These are phyloP conservation scores for Takifugu flavidus DNA, from an alignment of 2,113 vertebrate species.

Conservation along the genomic window DNA sequence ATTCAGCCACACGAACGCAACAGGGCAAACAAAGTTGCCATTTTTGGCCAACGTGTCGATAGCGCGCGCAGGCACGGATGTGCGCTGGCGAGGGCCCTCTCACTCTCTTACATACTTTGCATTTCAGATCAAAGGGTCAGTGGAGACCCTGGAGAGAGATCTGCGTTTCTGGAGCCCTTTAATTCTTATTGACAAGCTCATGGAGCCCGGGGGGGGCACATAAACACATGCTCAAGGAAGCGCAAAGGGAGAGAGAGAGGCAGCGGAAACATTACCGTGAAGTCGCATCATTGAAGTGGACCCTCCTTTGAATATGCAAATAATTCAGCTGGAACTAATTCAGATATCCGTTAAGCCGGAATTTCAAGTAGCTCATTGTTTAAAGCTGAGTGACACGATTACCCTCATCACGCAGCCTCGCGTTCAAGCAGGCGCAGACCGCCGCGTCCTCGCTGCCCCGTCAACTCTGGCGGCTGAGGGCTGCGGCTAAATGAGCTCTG, in stretches of 20 bases:
- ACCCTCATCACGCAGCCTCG: constrained; percentile 33
- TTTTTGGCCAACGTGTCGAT: constrained; percentile 37
- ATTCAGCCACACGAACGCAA: constrained; percentile 1
- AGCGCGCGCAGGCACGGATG: constrained; percentile 18
- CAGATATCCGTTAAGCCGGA: constrained; percentile 7
- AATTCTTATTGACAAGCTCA: constrained; percentile 54
- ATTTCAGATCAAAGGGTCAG: constrained; percentile 46
- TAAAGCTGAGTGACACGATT: constrained; percentile 41
- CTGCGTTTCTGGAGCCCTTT: constrained; percentile 45
- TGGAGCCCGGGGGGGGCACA: constrained; percentile 17
- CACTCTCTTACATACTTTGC: constrained; percentile 37
- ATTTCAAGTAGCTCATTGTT: constrained; percentile 17
- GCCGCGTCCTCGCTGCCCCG: constrained; percentile 14
- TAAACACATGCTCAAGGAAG: constrained; percentile 5
- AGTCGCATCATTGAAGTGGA: constrained; percentile 24
- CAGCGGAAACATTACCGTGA: constrained; percentile 8
- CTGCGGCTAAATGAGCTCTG: constrained; percentile 52
- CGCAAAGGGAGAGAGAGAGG: not conserved
- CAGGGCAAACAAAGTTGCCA: constrained; percentile 20
- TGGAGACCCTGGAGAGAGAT: constrained; percentile 47
- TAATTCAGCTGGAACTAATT: constrained; percentile 49
- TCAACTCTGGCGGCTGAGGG: constrained; percentile 2
- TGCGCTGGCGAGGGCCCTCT: constrained; percentile 47
- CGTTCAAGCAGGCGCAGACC: constrained; percentile 39
- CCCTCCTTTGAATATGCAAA: constrained; percentile 51